Conservation (phyloP, 2,888 invertebrate genomes). For the Synanthedon tipuliformis region DNA sequence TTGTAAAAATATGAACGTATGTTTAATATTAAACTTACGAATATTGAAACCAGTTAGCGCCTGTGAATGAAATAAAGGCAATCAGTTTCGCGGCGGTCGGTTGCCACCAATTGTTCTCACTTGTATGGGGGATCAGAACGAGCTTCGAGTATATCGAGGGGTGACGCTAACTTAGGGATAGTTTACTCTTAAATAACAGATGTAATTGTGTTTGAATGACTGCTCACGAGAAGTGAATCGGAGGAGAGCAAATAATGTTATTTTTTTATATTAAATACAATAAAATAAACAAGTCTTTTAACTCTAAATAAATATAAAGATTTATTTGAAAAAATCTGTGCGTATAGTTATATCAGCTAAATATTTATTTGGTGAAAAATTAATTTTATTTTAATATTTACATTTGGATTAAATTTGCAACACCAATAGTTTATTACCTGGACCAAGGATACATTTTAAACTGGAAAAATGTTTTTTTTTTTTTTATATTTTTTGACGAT, state of each 20-base stretch:
- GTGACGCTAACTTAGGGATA: conserved; percentile 14
- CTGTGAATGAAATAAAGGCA: conserved; percentile 21
- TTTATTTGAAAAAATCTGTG: too few relatives aligned
- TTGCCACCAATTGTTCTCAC: conserved; percentile 24
- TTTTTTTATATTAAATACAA: conserved; percentile 15
- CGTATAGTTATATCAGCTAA: not conserved
- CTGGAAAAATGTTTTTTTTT: too few relatives aligned
- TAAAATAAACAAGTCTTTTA: too few relatives aligned
- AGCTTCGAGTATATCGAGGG: conserved; percentile 13
- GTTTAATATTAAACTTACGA: too few relatives aligned
- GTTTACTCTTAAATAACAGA: conserved; percentile 23
- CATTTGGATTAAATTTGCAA: too few relatives aligned
- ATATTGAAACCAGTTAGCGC: conserved; percentile 7
- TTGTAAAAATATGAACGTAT: too few relatives aligned
- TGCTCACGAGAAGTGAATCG: conserved; percentile 16
- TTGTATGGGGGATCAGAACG: conserved; percentile 26
- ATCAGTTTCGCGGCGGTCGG: conserved; percentile 21
- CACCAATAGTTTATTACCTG: too few relatives aligned
- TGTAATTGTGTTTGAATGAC: conserved; percentile 59
- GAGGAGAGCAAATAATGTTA: conserved; percentile 38
- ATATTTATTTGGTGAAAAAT: too few relatives aligned
- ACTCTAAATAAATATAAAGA: too few relatives aligned
- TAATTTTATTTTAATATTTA: too few relatives aligned
- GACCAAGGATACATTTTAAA: too few relatives aligned
- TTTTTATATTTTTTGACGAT: too few relatives aligned